Base-by-base conservation (phyloP, 2,113 vertebrate species). In the Synodontis membranacea region DNA sequence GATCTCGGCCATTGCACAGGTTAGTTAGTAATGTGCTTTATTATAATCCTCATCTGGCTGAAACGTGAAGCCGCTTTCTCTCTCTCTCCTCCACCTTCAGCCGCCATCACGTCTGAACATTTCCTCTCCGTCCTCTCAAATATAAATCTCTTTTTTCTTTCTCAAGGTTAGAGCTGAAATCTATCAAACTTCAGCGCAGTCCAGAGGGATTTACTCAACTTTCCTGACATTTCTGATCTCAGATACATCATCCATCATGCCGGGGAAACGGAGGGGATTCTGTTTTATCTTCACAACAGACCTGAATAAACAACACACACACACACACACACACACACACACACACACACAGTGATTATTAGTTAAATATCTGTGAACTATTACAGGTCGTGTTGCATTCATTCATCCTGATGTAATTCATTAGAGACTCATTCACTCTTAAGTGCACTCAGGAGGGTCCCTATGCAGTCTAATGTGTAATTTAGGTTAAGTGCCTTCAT, bases 401-500 rank as follows among this genome's bases (percentile, higher is more conserved):
- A 1, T 48, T 8, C 48, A 3, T 48, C 48, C 0, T 17, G 15
- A 4, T 52, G 15, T 15, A 52, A 37, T n/a, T 64, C 62, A 31
- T n/a, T 31, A 83, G 80, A 62, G 37, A 39, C 17, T 54, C 83
- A 23, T 54, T 85, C 39, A 9, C 83, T 88, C 60, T 85, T 4
- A 0, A 23, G 44, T 39, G 37, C 7, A 25, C 56, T 84, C 50
- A 5, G 81, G 80, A 84, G 84, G 90, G 84, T 84, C 89, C 91
- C 92, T 91, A 89, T 85, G 28, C 87, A 91, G 90, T 91, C 84
- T 84, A 86, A 80, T 81, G 91, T 92, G 92, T 93, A 92, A 94
- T 95, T 94, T 93, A 83, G 82, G 82, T 89, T 93, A 94, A 94
- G 93, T 93, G 92, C 92, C 78, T 92, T 66, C 93, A 93, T 94